A percentile compares a stretch with the other conserved stretches of the same genome.
Evolutionary conservation across 2,888 invertebrate species (phyloP).

Genomic region (Clostera curtula): DNA sequence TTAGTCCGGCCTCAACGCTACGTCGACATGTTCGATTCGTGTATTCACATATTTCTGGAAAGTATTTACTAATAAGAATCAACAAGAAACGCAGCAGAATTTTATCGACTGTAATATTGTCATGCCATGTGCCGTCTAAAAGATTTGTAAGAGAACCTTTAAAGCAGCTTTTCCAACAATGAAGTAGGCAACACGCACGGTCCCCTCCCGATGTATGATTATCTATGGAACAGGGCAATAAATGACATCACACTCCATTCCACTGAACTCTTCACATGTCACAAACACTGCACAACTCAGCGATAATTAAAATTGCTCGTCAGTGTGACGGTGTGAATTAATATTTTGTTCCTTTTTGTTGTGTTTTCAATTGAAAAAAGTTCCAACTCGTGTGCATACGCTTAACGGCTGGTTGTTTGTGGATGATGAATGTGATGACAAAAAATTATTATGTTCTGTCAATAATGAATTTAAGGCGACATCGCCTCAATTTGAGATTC

Average conservation of each 20-base stretch:
- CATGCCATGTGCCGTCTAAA: conserved; percentile 76
- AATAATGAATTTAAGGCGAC: conserved; percentile 13
- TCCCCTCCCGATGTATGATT: conserved; percentile 66
- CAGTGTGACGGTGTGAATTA: conserved; percentile 22
- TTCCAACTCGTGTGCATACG: conserved; percentile 26
- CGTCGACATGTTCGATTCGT: conserved; percentile 57
- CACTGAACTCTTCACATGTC: conserved; percentile 33
- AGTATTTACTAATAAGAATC: conserved; percentile 66
- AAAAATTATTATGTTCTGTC: conserved; percentile 16
- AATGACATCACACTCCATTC: conserved; percentile 60
- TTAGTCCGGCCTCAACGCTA: conserved; percentile 57
- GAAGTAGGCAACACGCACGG: conserved; percentile 72
- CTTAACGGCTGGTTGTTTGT: conserved; percentile 26
- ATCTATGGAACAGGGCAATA: conserved; percentile 74
- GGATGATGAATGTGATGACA: conserved; percentile 24
- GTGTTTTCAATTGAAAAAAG: conserved; percentile 26
- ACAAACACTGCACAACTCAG: conserved; percentile 28
- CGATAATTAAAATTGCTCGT: conserved; percentile 28
- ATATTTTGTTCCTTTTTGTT: conserved; percentile 27
- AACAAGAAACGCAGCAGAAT: conserved; percentile 73
- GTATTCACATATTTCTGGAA: conserved; percentile 71
- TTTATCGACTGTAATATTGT: conserved; percentile 71
- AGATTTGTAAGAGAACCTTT: conserved; percentile 72
- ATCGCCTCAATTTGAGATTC: conserved; percentile 6
- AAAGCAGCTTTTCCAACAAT: conserved; percentile 75